These are phyloP conservation scores for Saturnia japonica DNA, from an alignment of 2,888 invertebrate species.

Conservation along the genomic window DNA sequence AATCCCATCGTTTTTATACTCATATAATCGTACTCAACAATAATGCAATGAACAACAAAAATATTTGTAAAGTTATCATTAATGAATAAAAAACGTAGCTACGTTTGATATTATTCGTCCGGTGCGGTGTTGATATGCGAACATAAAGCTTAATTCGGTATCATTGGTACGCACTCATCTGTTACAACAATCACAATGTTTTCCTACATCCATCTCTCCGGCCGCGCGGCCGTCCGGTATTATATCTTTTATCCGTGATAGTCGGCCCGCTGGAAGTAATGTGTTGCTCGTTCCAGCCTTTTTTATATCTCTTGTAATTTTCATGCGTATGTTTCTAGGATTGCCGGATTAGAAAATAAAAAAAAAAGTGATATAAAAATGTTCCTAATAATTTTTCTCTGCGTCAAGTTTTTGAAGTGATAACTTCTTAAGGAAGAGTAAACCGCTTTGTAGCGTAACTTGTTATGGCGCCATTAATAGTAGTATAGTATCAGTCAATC, in stretches of 20 bases:
- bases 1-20: too few species aligned
- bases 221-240: slow-evolving; percentile 41
- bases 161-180: slow-evolving; percentile 13
- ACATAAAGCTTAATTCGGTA: slow-evolving; percentile 13
- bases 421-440: too few species aligned
- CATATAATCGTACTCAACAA: too few species aligned
- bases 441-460: too few species aligned
- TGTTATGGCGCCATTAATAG: too few species aligned
- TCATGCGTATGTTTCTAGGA: slow-evolving; percentile 36
- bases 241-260: slow-evolving; percentile 57
- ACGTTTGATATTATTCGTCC: slow-evolving; percentile 1
- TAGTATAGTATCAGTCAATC: too few species aligned
- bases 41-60: too few species aligned
- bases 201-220: slow-evolving; percentile 47
- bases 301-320: slow-evolving; percentile 44
- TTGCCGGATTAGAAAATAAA: neutral
- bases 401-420: too few species aligned
- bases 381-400: too few species aligned
- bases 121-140: neutral
- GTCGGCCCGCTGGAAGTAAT: slow-evolving; percentile 60
- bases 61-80: too few species aligned
- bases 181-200: slow-evolving; percentile 39
- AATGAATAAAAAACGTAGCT: neutral
- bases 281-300: slow-evolving; percentile 50
- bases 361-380: too few species aligned